Conservation (phyloP, 2,888 invertebrate genomes). For the Neoscelio sp. region DNA sequence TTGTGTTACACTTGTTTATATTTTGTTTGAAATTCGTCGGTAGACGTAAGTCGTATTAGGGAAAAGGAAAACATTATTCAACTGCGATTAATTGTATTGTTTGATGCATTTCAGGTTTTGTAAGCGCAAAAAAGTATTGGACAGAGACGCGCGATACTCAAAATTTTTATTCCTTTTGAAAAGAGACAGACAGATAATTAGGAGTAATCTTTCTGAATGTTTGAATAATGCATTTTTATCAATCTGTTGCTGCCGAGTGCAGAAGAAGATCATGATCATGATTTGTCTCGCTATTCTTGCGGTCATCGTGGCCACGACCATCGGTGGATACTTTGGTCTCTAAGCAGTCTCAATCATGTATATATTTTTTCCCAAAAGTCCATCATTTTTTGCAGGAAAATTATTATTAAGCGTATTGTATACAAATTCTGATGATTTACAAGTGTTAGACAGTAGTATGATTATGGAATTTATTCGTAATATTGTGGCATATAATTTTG, state of each 20-base stretch:
- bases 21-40: not conserved
- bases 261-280: constrained; percentile 98
- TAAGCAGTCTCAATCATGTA: constrained; percentile 79
- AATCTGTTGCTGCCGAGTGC: constrained; percentile 83
- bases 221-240: constrained; percentile 54
- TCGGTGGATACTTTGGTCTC: constrained; percentile 88
- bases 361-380: too few relatives aligned
- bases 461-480: too few relatives aligned
- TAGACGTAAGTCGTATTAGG: too few relatives aligned
- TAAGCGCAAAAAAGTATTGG: constrained; percentile 59
- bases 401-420: too few relatives aligned
- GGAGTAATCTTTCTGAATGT: constrained; percentile 55
- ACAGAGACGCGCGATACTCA: constrained; percentile 67
- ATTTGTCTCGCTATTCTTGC: constrained; percentile 93
- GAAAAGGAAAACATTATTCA: too few relatives aligned
- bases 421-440: too few relatives aligned
- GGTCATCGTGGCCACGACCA: constrained; percentile 88
- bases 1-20: not conserved
- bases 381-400: too few relatives aligned
- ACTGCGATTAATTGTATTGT: not conserved
- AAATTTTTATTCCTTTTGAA: not conserved
- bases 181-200: constrained; percentile 64
- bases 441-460: too few relatives aligned
- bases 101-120: constrained; percentile 42
- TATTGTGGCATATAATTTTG: too few relatives aligned